phyloP scores from a whole-genome alignment of 2,888 invertebrate genomes.

The Margaritifera margaritifera region DNA sequence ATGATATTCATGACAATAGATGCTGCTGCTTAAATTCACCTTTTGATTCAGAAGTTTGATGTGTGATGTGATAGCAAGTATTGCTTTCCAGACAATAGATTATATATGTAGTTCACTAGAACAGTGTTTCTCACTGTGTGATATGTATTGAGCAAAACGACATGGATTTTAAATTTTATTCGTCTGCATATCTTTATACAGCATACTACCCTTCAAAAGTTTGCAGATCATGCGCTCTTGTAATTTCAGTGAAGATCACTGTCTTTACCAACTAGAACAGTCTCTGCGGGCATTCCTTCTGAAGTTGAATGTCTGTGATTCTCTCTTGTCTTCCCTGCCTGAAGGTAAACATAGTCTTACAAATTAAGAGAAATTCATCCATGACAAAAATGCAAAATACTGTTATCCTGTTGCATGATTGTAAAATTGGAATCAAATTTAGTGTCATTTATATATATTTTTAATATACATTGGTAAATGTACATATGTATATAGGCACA shows the following conservation, averaged over 20 bases:
- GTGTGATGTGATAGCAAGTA: too few relatives aligned
- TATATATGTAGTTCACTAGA: not conserved
- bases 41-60: too few relatives aligned
- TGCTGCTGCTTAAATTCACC: too few relatives aligned
- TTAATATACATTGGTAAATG: too few relatives aligned
- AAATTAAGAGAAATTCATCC: too few relatives aligned
- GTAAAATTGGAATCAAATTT: not conserved
- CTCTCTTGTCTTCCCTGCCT: slow-evolving; percentile 52
- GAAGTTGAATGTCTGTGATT: slow-evolving; percentile 62
- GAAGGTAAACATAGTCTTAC: slow-evolving; percentile 40
- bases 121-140: not conserved
- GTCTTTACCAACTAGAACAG: slow-evolving; percentile 58
- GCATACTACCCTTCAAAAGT: not conserved
- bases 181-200: too few relatives aligned
- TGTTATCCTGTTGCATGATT: too few relatives aligned
- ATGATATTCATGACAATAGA: too few relatives aligned
- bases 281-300: slow-evolving; percentile 62
- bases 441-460: not conserved
- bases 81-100: too few relatives aligned
- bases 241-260: slow-evolving; percentile 45
- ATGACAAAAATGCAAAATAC: too few relatives aligned
- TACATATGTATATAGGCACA: too few relatives aligned
- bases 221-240: not conserved
- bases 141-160: not conserved
- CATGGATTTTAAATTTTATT: not conserved